phyloP scores from a whole-genome alignment of 2,113 vertebrate genomes.

The Gallinago paraguaiae region DNA sequence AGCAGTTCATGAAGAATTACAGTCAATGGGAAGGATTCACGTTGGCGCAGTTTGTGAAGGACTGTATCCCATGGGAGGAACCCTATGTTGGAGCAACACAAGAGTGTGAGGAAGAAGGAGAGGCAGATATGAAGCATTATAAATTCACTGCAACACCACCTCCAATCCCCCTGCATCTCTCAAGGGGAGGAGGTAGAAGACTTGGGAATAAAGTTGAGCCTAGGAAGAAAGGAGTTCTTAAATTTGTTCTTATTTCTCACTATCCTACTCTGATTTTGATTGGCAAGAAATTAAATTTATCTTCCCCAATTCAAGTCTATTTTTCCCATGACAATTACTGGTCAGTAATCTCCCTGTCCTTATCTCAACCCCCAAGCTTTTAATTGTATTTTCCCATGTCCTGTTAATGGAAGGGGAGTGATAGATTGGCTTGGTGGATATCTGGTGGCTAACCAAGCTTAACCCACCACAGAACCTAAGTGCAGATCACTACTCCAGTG shows the following conservation, averaged over 20 bases:
- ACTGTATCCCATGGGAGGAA: background rate
- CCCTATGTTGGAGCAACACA: background rate
- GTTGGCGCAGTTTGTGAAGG: background rate
- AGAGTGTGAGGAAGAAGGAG: background rate
- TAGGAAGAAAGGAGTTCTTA: background rate
- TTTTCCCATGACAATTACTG: background rate
- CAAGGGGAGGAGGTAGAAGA: background rate
- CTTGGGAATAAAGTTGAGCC: background rate
- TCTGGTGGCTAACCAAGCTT: background rate
- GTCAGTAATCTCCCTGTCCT: background rate
- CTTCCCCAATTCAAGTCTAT: background rate
- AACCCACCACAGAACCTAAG: background rate
- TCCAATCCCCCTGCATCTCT: background rate
- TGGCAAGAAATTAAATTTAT: background rate
- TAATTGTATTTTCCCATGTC: background rate
- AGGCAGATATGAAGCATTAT: background rate
- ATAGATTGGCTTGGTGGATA: background rate
- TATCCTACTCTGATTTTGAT: background rate
- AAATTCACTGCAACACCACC: background rate
- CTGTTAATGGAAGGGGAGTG: background rate
- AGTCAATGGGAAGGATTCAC: background rate
- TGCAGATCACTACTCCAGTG: background rate
- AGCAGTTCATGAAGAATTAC: background rate
- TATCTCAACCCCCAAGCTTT: rapidly evolving
- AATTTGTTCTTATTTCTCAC: background rate